Evolutionary conservation across 2,113 vertebrate genomes (phyloP), one percentile per base, ranked within the genome.

Genomic region (Eurypyga helias): DNA sequence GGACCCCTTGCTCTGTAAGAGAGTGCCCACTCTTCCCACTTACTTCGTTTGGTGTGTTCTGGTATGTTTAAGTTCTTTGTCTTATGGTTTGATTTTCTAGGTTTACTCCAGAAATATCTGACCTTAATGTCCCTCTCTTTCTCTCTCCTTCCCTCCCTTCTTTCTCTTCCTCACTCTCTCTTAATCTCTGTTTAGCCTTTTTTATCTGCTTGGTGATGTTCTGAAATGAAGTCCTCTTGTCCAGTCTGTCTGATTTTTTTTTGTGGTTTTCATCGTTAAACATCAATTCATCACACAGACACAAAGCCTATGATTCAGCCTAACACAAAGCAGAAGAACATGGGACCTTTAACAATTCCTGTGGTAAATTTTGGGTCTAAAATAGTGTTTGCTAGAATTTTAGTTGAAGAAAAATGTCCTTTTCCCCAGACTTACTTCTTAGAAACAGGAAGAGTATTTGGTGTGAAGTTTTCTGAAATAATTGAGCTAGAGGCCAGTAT

Each of bases 151-250:
- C 43, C 51, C 24, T 62, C 11, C 18, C 7, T 57, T 65, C 16
- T 60, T 77, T 11, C 24, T 1, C 33, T 3, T 11, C 25, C 18
- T 17, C 15, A 31, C 15, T 60, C 0, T 1, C 17, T 49, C 8
- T 62, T 46, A 55, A 26, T 48, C 43, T 78, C 49, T 72, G 11
- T 92, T 73, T 51, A 78, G 34, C n/a, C 24, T 26, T 62, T 67
- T 70, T 70, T 71, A 15, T 81, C 16, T 90, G 5, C 16, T 69
- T 24, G 26, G 1, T 78, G 6, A 13, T 81, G 91, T 73, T 88
- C 48, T 61, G 41, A 58, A 33, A 16, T 64, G 2, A 60, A 75
- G 45, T 60, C 13, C 34, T 94, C 29, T 67, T 85, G 48, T 60
- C 33, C 45, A 60, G 26, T 55, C 23, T 65, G 18, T 66, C 28